phyloP scores from a whole-genome alignment of 2,113 vertebrate species.

The Kryptolebias marmoratus region DNA sequence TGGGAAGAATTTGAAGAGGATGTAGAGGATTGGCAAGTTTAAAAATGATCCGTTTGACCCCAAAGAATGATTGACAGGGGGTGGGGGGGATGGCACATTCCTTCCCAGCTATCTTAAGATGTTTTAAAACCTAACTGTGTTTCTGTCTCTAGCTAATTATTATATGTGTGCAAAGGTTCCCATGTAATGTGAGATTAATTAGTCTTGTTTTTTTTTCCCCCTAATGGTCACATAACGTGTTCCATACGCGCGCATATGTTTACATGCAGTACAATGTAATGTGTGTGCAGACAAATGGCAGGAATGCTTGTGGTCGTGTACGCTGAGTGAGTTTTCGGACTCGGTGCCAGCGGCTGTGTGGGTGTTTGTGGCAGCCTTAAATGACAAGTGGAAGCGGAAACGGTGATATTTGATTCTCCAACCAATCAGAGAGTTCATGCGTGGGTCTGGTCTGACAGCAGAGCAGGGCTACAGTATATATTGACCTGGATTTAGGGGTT shows the following conservation, averaged over 20 bases:
- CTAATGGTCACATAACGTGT: not conserved
- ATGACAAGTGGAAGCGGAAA: conserved; percentile 68
- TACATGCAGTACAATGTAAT: conserved; percentile 18
- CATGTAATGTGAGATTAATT: not conserved
- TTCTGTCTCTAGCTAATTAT: not conserved
- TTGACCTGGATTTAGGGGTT: conserved; percentile 41
- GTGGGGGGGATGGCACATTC: conserved; percentile 17
- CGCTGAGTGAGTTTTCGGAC: conserved; percentile 42
- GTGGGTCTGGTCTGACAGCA: conserved; percentile 52
- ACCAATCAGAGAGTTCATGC: conserved; percentile 73
- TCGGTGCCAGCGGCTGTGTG: conserved; percentile 62
- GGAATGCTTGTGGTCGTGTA: conserved; percentile 50
- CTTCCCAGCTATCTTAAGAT: conserved; percentile 4
- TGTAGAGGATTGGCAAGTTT: not conserved
- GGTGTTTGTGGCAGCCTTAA: conserved; percentile 65
- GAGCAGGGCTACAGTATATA: conserved; percentile 75
- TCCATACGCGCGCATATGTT: not conserved
- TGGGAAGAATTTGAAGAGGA: conserved; percentile 27
- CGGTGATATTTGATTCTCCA: conserved; percentile 69
- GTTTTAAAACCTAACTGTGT: not conserved
- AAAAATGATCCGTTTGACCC: conserved; percentile 36
- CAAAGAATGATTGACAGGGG: conserved; percentile 20
- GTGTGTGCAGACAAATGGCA: conserved; percentile 26
- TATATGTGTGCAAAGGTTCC: not conserved
- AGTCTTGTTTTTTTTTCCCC: not conserved